Evolutionary conservation across 2,797 vertebrate genomes (phyloP).

Genomic region (Eulemur mongoz): DNA sequence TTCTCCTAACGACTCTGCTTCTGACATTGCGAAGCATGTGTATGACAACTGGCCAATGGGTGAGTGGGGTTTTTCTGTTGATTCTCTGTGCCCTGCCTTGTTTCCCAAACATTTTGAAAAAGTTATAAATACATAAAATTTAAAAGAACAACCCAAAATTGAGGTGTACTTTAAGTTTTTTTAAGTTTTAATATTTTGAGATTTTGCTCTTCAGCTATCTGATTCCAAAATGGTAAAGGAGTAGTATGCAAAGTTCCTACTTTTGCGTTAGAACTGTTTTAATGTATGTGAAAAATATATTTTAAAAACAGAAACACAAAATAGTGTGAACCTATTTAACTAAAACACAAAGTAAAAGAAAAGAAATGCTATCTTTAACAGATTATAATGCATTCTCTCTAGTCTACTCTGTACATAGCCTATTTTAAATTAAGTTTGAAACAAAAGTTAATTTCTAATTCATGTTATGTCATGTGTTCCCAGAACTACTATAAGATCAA

Average conservation of each 20-base stretch:
- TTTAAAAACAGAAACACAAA: background rate
- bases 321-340: background rate
- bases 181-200: background rate
- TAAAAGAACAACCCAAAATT: background rate
- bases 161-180: background rate
- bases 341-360: constrained; percentile 25
- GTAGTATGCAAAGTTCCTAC: background rate
- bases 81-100: background rate
- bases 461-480: background rate
- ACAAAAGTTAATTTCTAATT: constrained; percentile 18
- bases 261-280: background rate
- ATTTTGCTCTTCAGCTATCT: background rate
- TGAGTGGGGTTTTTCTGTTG: constrained; percentile 84
- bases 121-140: background rate
- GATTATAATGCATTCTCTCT: background rate
- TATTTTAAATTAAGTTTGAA: constrained; percentile 28
- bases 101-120: constrained; percentile 19
- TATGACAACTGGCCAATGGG: constrained; percentile 99
- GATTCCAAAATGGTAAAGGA: background rate
- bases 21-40: constrained; percentile 98
- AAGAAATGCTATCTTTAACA: constrained; percentile 1
- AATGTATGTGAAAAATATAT: background rate
- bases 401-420: background rate
- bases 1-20: constrained; percentile 96
- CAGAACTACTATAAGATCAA: background rate